Percentiles rank a stretch among this genome's conserved stretches.
phyloP scores from a whole-genome alignment of 2,797 vertebrate genomes.

The Pipistrellus kuhlii region DNA sequence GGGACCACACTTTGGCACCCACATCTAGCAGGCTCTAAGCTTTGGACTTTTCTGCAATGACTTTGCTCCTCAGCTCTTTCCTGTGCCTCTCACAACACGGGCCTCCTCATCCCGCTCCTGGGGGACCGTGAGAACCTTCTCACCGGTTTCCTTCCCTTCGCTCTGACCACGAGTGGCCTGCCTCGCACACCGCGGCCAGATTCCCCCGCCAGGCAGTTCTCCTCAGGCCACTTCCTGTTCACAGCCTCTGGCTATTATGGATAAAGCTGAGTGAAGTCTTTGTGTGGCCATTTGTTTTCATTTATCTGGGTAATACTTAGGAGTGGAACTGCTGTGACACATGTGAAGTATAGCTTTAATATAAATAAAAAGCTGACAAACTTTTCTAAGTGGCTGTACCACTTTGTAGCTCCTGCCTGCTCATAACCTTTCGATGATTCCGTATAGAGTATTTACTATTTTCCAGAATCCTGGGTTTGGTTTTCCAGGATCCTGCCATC shows the following conservation, averaged over 20 bases:
- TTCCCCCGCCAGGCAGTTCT: background rate
- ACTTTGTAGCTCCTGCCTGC: background rate
- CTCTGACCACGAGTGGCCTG: background rate
- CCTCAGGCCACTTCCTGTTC: background rate
- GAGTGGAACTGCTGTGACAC: background rate
- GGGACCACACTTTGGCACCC: too few relatives aligned
- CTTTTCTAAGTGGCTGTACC: background rate
- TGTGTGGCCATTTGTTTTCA: background rate
- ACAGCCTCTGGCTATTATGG: background rate
- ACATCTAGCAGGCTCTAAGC: background rate
- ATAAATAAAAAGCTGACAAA: background rate
- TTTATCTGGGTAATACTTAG: background rate
- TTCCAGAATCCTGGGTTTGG: background rate
- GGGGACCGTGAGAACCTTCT: background rate
- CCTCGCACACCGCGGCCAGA: background rate
- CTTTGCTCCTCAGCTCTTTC: background rate
- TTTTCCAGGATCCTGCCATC: background rate
- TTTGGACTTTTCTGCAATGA: background rate
- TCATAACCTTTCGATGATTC: background rate
- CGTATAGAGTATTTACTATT: background rate
- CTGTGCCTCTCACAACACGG: background rate
- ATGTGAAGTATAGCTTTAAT: background rate
- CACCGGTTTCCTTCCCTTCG: background rate
- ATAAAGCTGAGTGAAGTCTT: constrained; percentile 20
- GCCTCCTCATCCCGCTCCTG: background rate